Conservation (phyloP, 2,797 vertebrate genomes). For the Discoglossus pictus region DNA sequence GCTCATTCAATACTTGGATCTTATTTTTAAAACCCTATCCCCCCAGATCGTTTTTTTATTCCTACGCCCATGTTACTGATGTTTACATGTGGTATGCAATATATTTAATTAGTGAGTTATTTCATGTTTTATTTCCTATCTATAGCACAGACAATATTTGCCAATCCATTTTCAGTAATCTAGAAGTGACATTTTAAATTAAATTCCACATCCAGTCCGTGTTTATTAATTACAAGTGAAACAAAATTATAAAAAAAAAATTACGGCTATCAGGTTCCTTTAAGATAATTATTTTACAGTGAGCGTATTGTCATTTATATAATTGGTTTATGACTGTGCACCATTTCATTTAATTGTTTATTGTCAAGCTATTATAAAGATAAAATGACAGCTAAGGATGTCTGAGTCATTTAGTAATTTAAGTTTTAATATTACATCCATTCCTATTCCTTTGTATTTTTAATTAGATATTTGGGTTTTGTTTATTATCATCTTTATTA, state of each 20-base stretch:
- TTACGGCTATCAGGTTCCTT: slow-evolving; percentile 6
- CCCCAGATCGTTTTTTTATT: too few relatives aligned
- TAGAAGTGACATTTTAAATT: neutral
- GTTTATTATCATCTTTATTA: too few relatives aligned
- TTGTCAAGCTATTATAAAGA: slow-evolving; percentile 36
- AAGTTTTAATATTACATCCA: neutral
- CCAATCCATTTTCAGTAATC: too few relatives aligned
- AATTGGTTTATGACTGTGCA: slow-evolving; percentile 38
- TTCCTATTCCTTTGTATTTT: neutral
- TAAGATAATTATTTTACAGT: slow-evolving; percentile 39
- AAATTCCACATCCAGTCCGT: slow-evolving; percentile 1
- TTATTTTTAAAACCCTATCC: too few relatives aligned
- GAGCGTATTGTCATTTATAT: slow-evolving; percentile 28
- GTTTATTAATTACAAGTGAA: slow-evolving; percentile 31
- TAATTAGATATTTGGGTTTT: neutral
- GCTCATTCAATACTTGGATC: too few relatives aligned
- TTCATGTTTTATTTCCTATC: too few relatives aligned
- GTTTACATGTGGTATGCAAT: too few relatives aligned
- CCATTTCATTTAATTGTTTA: slow-evolving; percentile 35
- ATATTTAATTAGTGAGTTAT: too few relatives aligned
- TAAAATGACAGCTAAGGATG: slow-evolving; percentile 30
- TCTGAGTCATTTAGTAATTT: slow-evolving; percentile 23
- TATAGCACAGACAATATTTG: too few relatives aligned
- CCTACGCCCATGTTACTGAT: too few relatives aligned
- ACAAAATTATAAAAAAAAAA: slow-evolving; percentile 1